Evolutionary conservation across 2,888 invertebrate species (phyloP), one percentile per base, ranked within the genome.

Genomic region (Macaria liturata): DNA sequence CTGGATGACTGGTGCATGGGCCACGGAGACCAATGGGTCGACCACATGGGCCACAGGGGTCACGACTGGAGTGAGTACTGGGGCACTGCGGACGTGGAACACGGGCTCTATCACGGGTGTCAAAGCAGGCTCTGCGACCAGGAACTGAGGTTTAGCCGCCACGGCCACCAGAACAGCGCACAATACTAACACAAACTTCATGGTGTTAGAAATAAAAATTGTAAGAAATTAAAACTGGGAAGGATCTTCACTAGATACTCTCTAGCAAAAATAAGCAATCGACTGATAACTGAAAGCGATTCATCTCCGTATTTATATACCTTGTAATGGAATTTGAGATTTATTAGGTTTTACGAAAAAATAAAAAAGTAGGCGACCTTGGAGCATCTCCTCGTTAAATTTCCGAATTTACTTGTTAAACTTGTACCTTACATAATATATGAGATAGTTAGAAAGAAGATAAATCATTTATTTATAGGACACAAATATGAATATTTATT

Each of bases 151-250:
- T 31, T 81, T 81, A 4, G 77, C 81, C 20, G 71, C 64, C 3
- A 77, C 77, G 50, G 75, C 76, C 30, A 81, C 81, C 51, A 86
- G 67, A 52, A 83, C 71, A 69, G 81, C 81, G 70, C 82, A 78
- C 70, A 89, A 85, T 84, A 89, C 88, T 86, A 89, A 84, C 85
- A 89, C 70, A 74, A 81, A 80, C 74, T 69, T 86, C 89, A 90
- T 89, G 48, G 53, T 75, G 80, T 80, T 76, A 76, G 82, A 80
- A 86, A 20, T 1, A 20, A 20, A 20, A 1, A 20, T 20, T 1
- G 20, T 20, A 1, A 1, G 20, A 20, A 20, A 20, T 20, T 20
- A 20, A 20, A 20, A 20, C 83, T 87, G 83, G 84, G 83, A 80
- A 69, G 67, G 62, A 69, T 71, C 20, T 40, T n/a, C 3, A 9